phyloP scores from a whole-genome alignment of 2,113 vertebrate genomes.

The Trachemys scripta region DNA sequence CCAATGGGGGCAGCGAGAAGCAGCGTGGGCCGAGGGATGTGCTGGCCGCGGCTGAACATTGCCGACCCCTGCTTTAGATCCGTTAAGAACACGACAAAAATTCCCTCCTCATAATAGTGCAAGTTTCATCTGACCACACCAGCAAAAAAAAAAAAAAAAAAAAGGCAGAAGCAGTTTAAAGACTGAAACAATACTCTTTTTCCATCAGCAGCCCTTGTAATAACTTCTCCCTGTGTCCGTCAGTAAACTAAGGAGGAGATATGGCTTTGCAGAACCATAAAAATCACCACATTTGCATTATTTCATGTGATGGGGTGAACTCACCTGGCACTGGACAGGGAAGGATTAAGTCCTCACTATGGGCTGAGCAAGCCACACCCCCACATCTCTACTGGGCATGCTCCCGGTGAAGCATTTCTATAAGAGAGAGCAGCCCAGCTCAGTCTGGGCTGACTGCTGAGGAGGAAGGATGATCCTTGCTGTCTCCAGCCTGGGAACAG shows the following conservation, averaged over 20 bases:
- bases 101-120: background rate
- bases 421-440: too few relatives aligned
- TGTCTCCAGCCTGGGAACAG: too few relatives aligned
- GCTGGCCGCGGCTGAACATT: too few relatives aligned
- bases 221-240: background rate
- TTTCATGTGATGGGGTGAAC: background rate
- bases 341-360: too few relatives aligned
- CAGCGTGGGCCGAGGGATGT: too few relatives aligned
- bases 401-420: too few relatives aligned
- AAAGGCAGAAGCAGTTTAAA: background rate
- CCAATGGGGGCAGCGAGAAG: too few relatives aligned
- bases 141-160: background rate
- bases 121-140: background rate
- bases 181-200: background rate
- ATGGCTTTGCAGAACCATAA: background rate
- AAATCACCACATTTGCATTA: background rate
- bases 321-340: too few relatives aligned
- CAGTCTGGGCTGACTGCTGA: too few relatives aligned
- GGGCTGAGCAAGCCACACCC: too few relatives aligned
- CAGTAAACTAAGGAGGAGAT: background rate
- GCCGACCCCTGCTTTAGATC: background rate
- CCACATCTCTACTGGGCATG: too few relatives aligned
- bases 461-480: too few relatives aligned
- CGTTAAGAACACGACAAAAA: constrained; percentile 1
- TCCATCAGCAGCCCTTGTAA: background rate